Percentiles rank a stretch among this genome's conserved stretches.
Evolutionary conservation across 2,888 invertebrate species (phyloP).

Genomic region (Philopedon plagiatum): DNA sequence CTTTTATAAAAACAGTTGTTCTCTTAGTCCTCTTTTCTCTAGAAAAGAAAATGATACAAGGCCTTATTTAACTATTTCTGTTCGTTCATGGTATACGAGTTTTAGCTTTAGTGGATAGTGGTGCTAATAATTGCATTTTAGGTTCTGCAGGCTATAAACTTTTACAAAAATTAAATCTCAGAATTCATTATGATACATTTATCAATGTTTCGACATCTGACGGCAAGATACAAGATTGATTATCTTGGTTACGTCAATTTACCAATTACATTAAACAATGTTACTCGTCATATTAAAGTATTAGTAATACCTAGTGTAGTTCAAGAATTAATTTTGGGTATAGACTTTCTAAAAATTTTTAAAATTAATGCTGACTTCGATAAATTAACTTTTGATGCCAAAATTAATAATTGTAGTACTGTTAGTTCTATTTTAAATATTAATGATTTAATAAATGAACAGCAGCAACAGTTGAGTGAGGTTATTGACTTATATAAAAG

Average conservation of each 20-base stretch:
- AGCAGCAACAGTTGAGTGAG: not conserved
- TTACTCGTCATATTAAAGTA: not conserved
- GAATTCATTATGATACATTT: not conserved
- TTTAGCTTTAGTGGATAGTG: too few species aligned
- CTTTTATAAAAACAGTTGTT: not conserved
- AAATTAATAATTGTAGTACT: too few species aligned
- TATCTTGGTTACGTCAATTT: not conserved
- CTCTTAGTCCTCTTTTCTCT: not conserved
- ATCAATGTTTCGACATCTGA: not conserved
- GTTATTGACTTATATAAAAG: slow-evolving; percentile 7
- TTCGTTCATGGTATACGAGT: too few species aligned
- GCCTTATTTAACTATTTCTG: not conserved
- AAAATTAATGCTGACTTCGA: slow-evolving; percentile 6
- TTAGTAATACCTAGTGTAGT: too few species aligned
- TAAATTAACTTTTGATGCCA: too few species aligned
- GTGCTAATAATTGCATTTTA: too few species aligned
- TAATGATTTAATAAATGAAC: too few species aligned
- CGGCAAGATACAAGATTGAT: not conserved
- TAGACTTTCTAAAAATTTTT: too few species aligned
- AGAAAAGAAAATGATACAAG: not conserved
- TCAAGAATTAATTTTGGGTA: too few species aligned
- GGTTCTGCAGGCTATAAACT: not conserved
- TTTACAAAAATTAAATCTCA: not conserved
- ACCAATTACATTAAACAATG: not conserved
- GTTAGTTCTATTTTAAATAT: too few species aligned